Evolutionary conservation across 2,113 vertebrate genomes (phyloP).

Genomic region (Boulengeromyrus knoepffleri): DNA sequence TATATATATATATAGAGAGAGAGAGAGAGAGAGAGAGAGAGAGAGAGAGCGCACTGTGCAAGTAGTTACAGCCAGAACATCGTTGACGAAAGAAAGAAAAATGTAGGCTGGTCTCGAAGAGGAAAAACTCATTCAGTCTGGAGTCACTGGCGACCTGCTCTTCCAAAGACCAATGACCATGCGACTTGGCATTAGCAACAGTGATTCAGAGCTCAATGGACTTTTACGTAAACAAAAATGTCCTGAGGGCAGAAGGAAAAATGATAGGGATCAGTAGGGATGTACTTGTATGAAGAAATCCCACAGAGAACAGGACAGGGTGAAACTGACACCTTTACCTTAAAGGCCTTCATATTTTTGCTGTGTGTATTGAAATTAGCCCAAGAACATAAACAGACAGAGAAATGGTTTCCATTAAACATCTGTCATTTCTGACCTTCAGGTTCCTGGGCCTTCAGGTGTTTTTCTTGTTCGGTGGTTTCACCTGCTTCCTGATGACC

Average conservation of each 20-base stretch:
- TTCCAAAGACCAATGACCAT: neutral
- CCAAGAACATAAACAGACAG: neutral
- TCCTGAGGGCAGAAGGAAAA: too few relatives aligned
- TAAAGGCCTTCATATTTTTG: neutral
- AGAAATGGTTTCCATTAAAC: neutral
- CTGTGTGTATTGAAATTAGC: neutral
- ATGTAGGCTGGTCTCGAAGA: neutral
- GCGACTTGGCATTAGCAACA: neutral
- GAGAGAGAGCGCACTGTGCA: neutral
- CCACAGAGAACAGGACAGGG: neutral
- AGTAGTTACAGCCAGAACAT: neutral
- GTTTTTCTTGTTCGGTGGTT: conserved; percentile 58
- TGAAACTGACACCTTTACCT: neutral
- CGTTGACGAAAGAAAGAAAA: neutral
- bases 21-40: too few relatives aligned
- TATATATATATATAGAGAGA: neutral
- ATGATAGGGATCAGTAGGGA: neutral
- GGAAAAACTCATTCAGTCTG: neutral
- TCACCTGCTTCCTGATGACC: conserved; percentile 58
- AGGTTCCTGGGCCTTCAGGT: conserved; percentile 73
- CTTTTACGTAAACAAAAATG: too few relatives aligned
- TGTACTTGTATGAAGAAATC: neutral
- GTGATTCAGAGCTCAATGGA: neutral
- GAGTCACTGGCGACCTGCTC: neutral
- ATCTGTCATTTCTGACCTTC: conserved; percentile 13